A percentile compares a stretch with the other conserved stretches of the same genome.
Conservation (phyloP, 2,113 vertebrate genomes). For the Lamprologus speciosus region DNA sequence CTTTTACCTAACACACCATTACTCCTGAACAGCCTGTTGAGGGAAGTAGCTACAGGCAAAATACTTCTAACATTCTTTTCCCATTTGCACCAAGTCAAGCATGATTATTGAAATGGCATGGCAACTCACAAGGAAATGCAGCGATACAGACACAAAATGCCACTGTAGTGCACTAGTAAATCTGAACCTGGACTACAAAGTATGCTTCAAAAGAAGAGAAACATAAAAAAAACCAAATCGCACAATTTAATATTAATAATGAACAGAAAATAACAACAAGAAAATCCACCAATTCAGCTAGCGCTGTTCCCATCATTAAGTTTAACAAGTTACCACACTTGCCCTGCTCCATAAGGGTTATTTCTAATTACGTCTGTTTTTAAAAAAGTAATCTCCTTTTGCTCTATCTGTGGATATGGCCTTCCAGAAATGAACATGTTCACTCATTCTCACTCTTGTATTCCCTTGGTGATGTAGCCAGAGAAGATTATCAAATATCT, state of each 20-base stretch:
- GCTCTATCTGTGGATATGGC: constrained; percentile 12
- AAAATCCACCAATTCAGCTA: neutral
- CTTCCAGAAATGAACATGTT: constrained; percentile 20
- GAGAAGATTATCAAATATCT: constrained; percentile 48
- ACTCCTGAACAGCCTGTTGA: neutral
- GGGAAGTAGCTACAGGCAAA: neutral
- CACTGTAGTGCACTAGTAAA: neutral
- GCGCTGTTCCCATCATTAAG: neutral
- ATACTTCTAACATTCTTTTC: neutral
- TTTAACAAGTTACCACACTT: neutral
- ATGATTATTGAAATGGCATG: constrained; percentile 1
- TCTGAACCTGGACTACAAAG: neutral
- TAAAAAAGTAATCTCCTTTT: neutral
- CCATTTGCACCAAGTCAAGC: neutral
- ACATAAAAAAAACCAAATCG: rapidly evolving
- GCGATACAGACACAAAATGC: neutral
- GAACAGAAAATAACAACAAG: neutral
- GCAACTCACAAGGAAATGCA: neutral
- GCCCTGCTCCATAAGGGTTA: neutral
- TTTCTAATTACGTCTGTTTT: constrained; percentile 4
- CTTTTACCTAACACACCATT: constrained; percentile 21
- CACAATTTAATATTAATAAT: neutral
- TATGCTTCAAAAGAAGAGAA: neutral
- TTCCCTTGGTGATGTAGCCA: neutral
- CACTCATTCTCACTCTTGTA: neutral